Conservation (phyloP, 2,888 invertebrate genomes). For the Ophonus ardosiacus region DNA sequence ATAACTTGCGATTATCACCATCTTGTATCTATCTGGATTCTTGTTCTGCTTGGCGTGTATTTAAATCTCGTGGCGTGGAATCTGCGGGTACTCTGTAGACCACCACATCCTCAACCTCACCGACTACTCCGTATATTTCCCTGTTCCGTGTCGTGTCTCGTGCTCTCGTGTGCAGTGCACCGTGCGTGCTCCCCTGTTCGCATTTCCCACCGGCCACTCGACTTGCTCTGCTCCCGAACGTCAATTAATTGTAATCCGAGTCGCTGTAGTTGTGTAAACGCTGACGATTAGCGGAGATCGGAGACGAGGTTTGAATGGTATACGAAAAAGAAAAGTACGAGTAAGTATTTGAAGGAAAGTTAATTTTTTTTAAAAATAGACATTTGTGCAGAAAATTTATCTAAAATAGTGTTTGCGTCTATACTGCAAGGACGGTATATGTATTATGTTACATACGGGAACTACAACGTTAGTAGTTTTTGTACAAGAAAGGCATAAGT, state of each 20-base stretch:
- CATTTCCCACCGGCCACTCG: neutral
- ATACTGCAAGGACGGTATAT: no score
- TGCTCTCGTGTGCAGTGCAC: neutral
- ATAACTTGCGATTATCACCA: slow-evolving; percentile 11
- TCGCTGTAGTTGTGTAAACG: slow-evolving; percentile 14
- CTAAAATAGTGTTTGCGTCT: no score
- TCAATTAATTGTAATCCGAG: slow-evolving; percentile 33
- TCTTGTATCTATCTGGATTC: slow-evolving; percentile 14
- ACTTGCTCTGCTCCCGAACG: slow-evolving; percentile 16
- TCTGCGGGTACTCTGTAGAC: slow-evolving; percentile 21
- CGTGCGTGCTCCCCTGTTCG: slow-evolving; percentile 5
- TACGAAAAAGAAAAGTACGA: no score
- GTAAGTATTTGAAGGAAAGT: no score
- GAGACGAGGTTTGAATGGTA: neutral
- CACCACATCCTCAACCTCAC: neutral
- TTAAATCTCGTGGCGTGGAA: slow-evolving; percentile 32
- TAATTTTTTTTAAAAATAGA: no score
- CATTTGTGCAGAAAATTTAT: no score
- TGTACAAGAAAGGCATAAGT: no score
- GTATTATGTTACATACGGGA: no score
- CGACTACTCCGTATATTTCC: slow-evolving; percentile 44
- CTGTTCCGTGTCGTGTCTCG: slow-evolving; percentile 37
- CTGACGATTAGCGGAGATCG: slow-evolving; percentile 38
- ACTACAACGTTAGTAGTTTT: no score
- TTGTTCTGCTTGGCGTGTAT: slow-evolving; percentile 19